Conservation (phyloP, 2,888 invertebrate genomes). For the Rhogogaster chlorosoma region DNA sequence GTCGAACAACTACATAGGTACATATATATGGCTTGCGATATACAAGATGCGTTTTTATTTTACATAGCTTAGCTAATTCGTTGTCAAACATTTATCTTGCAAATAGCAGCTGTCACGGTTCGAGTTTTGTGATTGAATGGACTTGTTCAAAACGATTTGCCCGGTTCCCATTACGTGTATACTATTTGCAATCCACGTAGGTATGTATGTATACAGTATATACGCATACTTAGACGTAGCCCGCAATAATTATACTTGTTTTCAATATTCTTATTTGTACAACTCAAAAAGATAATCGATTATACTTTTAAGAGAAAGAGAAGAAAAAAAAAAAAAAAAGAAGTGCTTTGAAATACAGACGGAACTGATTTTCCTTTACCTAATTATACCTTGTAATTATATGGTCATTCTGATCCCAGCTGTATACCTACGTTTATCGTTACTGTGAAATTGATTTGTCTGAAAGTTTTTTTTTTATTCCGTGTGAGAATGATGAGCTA, state of each 20-base stretch:
- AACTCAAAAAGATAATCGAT: neutral
- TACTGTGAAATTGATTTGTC: neutral
- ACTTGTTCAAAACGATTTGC: neutral
- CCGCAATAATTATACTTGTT: neutral
- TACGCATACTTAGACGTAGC: neutral
- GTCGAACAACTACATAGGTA: neutral
- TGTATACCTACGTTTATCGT: neutral
- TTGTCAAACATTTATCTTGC: slow-evolving; percentile 53
- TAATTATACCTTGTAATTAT: neutral
- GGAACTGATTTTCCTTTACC: neutral
- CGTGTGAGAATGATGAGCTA: no score
- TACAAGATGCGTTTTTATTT: slow-evolving; percentile 34
- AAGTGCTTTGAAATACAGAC: neutral
- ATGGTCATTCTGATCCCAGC: neutral
- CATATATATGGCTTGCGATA: slow-evolving; percentile 6
- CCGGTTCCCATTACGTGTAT: neutral
- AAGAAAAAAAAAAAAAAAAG: neutral
- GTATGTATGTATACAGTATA: neutral
- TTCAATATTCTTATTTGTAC: neutral
- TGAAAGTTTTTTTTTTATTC: neutral
- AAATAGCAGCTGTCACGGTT: slow-evolving; percentile 44
- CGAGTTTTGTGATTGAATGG: slow-evolving; percentile 8
- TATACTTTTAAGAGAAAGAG: neutral
- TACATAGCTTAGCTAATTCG: slow-evolving; percentile 46
- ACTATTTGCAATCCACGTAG: neutral